Conservation (phyloP, 1,140 invertebrate species). For the Halictus rubicundus region DNA sequence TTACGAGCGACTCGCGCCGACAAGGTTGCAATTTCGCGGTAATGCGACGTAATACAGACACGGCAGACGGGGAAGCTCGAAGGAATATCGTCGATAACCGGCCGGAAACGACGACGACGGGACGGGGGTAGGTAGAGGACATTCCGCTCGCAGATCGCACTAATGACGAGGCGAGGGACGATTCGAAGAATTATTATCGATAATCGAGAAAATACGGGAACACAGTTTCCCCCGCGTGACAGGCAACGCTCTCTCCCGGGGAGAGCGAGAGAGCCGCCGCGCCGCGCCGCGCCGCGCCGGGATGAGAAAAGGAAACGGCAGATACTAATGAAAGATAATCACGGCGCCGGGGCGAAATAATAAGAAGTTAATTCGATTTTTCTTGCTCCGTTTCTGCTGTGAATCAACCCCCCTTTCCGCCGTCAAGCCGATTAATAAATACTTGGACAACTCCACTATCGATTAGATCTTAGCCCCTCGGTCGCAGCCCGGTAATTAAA, state of each 20-base stretch:
- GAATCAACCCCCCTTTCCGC: no score
- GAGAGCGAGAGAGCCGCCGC: no score
- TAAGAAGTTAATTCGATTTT: constrained; percentile 23
- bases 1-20: constrained; percentile 27
- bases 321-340: constrained; percentile 14
- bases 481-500: constrained; percentile 28
- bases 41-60: constrained; percentile 31
- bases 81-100: constrained; percentile 33
- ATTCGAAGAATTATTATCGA: constrained; percentile 42
- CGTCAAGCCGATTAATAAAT: constrained; percentile 2
- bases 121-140: background rate
- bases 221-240: background rate
- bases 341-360: background rate
- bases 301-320: constrained; percentile 1
- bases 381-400: background rate
- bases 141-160: constrained; percentile 26
- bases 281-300: background rate
- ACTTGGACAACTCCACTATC: background rate
- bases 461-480: constrained; percentile 8
- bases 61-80: background rate
- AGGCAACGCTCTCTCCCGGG: no score
- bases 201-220: constrained; percentile 33
- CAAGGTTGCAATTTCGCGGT: constrained; percentile 35
- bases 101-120: constrained; percentile 14
- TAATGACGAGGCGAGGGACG: constrained; percentile 20